These are phyloP conservation scores for Zaprionus lineosus DNA, from an alignment of 2,888 invertebrate genomes.

Conservation along the genomic window DNA sequence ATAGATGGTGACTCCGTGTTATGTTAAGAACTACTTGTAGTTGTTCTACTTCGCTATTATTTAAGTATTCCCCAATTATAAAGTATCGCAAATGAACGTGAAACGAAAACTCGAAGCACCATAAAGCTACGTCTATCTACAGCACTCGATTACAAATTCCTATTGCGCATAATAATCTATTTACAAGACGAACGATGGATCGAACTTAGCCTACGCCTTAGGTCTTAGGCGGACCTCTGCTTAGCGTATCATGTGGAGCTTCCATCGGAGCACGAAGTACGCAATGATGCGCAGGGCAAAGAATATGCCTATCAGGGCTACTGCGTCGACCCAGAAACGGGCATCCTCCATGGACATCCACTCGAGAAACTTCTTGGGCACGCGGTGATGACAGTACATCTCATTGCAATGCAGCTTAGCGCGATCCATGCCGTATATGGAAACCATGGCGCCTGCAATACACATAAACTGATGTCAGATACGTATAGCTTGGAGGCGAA, in stretches of 20 bases:
- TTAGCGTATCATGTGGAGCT: constrained; percentile 85
- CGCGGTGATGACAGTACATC: constrained; percentile 92
- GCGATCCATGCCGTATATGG: constrained; percentile 94
- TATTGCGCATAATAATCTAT: constrained; percentile 38
- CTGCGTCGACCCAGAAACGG: constrained; percentile 92
- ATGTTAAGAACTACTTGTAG: constrained; percentile 12
- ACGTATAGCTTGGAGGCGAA: no score
- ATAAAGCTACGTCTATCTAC: constrained; percentile 42
- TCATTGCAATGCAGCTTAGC: constrained; percentile 91
- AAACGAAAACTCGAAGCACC: constrained; percentile 48
- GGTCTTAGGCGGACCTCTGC: constrained; percentile 4
- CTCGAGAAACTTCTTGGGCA: constrained; percentile 91
- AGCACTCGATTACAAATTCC: constrained; percentile 31
- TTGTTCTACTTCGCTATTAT: constrained; percentile 6
- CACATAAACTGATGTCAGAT: no score
- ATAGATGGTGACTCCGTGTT: constrained; percentile 6
- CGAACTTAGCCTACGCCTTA: constrained; percentile 22
- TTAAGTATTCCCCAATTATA: constrained; percentile 10
- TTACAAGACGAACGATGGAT: constrained; percentile 19
- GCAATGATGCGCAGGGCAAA: constrained; percentile 90
- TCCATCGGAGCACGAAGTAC: constrained; percentile 92
- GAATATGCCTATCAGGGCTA: constrained; percentile 91
- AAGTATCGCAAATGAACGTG: constrained; percentile 20
- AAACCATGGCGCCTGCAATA: constrained; percentile 88
- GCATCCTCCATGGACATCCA: constrained; percentile 92